phyloP scores from a whole-genome alignment of 2,113 vertebrate species.

The Notothenia rossii region DNA sequence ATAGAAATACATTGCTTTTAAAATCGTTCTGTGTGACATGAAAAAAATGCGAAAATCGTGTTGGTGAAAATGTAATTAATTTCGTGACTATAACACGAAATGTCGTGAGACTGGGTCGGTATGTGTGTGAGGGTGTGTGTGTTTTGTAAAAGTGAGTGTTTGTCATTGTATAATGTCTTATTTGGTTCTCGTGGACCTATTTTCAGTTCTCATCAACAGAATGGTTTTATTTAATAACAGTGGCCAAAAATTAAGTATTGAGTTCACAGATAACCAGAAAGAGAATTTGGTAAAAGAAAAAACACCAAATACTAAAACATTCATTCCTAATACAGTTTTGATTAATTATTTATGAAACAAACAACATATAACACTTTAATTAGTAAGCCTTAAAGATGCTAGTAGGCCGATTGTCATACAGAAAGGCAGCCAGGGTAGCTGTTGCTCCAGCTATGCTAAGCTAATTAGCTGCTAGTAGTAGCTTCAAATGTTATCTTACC shows the following conservation, averaged over 20 bases:
- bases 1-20: no score
- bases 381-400: no score
- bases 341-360: background rate
- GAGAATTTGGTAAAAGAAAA: background rate
- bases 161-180: background rate
- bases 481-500: background rate
- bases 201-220: background rate
- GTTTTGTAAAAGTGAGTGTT: background rate
- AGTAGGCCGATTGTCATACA: background rate
- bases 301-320: background rate
- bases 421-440: no score
- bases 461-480: background rate
- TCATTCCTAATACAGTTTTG: conserved; percentile 1
- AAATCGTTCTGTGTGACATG: no score
- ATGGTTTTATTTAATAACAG: background rate
- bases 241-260: background rate
- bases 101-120: no score
- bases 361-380: background rate
- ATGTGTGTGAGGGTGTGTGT: background rate
- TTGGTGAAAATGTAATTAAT: no score
- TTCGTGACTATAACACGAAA: no score
- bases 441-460: background rate
- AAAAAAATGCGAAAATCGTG: no score
- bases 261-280: background rate
- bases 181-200: background rate